Evolutionary conservation across 1,140 invertebrate species (phyloP).

Genomic region (Gyrodactylus salaris): DNA sequence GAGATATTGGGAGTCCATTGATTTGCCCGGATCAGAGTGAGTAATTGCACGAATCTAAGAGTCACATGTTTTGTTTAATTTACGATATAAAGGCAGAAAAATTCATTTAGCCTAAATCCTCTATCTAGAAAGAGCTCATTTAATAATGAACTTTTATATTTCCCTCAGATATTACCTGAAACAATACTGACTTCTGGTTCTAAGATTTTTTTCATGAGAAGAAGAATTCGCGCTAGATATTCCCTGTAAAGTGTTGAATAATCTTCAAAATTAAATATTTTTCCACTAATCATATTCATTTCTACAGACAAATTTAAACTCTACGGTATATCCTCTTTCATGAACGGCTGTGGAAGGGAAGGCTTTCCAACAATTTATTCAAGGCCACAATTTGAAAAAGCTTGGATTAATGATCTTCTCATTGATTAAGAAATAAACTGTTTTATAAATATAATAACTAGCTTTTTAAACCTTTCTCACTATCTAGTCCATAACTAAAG

Average conservation of each 20-base stretch:
- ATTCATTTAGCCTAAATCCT: not conserved
- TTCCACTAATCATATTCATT: no score
- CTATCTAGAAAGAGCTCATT: no score
- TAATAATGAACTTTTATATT: no score
- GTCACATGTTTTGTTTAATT: no score
- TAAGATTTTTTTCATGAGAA: not conserved
- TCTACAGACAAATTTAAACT: not conserved
- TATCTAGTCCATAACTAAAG: no score
- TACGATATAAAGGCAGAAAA: no score
- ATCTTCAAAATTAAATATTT: no score
- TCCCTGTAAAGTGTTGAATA: not conserved
- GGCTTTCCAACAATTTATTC: not conserved
- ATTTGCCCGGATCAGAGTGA: not conserved
- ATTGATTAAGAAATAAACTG: not conserved
- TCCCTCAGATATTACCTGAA: no score
- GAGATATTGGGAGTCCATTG: not conserved
- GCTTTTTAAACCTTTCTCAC: no score
- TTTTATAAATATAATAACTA: no score
- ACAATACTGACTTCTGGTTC: not conserved
- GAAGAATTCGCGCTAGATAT: not conserved
- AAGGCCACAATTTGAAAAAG: not conserved
- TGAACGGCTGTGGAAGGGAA: not conserved
- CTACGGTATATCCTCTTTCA: not conserved
- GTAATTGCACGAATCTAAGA: not conserved
- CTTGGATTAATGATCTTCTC: not conserved